These are phyloP conservation scores for Acipenser ruthenus DNA, from an alignment of 2,797 vertebrate genomes.

Conservation along the genomic window DNA sequence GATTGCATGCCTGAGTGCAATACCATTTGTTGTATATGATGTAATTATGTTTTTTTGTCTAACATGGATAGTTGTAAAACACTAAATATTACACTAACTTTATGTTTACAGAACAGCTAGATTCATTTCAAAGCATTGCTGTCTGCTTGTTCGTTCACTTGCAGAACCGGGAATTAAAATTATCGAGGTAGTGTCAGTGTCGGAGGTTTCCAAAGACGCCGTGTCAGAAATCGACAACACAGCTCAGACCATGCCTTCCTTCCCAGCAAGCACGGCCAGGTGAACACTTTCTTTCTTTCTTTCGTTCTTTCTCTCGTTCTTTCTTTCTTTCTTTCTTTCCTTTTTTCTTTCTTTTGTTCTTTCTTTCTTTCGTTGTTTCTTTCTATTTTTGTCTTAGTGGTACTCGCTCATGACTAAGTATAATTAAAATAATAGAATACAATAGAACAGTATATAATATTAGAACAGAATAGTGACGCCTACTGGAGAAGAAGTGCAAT, in stretches of 20 bases:
- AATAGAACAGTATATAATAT: too few species aligned
- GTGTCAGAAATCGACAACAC: constrained; percentile 24
- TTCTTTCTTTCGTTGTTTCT: neutral
- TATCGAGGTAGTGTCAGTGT: constrained; percentile 26
- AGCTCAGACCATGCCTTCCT: constrained; percentile 15
- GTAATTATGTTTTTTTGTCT: too few species aligned
- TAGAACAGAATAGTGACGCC: too few species aligned
- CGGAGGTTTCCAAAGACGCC: constrained; percentile 20
- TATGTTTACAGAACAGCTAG: neutral
- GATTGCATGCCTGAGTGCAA: too few species aligned
- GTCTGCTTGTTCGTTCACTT: constrained; percentile 18
- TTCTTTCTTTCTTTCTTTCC: constrained; percentile 1
- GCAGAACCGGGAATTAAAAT: constrained; percentile 25
- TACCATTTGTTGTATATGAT: too few species aligned
- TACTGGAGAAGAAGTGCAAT: too few species aligned
- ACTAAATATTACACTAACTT: too few species aligned
- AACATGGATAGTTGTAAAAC: too few species aligned
- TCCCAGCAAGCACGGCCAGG: constrained; percentile 17
- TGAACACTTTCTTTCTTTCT: neutral
- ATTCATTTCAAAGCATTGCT: neutral
- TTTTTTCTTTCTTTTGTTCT: neutral
- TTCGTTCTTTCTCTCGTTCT: neutral
- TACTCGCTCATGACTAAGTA: too few species aligned
- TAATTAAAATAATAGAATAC: too few species aligned
- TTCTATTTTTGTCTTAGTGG: too few species aligned